phyloP scores from a whole-genome alignment of 1,140 invertebrate species.

The Pogonus chalceus region DNA sequence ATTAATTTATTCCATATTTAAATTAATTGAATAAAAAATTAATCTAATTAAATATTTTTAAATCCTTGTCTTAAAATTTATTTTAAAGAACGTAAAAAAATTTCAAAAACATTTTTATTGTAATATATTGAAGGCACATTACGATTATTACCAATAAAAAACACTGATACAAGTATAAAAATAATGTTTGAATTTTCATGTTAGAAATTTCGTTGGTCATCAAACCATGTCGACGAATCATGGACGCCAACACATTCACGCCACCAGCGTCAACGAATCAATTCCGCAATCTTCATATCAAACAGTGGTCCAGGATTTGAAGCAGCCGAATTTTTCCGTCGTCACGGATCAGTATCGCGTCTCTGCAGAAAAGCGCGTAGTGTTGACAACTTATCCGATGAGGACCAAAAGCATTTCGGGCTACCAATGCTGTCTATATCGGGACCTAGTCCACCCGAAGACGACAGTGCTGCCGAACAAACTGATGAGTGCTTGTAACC shows the following conservation, averaged over 20 bases:
- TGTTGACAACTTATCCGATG: slow-evolving; percentile 51
- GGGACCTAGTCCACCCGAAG: slow-evolving; percentile 62
- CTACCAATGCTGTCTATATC: slow-evolving; percentile 65
- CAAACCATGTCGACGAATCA: slow-evolving; percentile 43
- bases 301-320: slow-evolving; percentile 63
- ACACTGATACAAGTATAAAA: too few species aligned
- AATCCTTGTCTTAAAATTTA: too few species aligned
- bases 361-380: slow-evolving; percentile 67
- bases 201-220: slow-evolving; percentile 61
- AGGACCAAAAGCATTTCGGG: slow-evolving; percentile 49
- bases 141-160: too few species aligned
- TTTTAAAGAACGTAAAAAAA: too few species aligned
- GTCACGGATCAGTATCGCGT: slow-evolving; percentile 66
- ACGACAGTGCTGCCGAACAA: slow-evolving; percentile 27
- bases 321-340: slow-evolving; percentile 61
- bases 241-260: slow-evolving; percentile 34
- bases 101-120: too few species aligned
- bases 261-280: slow-evolving; percentile 57
- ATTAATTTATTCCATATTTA: too few species aligned
- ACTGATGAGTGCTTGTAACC: slow-evolving; percentile 38
- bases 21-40: too few species aligned
- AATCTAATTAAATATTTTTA: too few species aligned
- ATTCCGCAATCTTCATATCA: slow-evolving; percentile 63
- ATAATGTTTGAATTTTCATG: too few species aligned
- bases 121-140: too few species aligned